phyloP scores from a whole-genome alignment of 1,140 invertebrate species.

The Triops longicaudatus region DNA sequence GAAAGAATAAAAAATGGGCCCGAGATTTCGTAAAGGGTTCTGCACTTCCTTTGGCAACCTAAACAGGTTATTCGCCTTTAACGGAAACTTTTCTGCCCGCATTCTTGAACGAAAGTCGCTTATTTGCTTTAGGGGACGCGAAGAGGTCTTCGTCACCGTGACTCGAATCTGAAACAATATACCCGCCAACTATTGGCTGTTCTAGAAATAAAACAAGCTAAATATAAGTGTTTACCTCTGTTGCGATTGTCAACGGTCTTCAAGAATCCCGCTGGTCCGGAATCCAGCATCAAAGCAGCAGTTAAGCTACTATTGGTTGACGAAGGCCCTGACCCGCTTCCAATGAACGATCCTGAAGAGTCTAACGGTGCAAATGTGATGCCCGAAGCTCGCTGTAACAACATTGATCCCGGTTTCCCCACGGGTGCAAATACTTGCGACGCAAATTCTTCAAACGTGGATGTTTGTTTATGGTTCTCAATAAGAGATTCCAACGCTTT shows the following conservation, averaged over 20 bases:
- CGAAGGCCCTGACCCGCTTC: not conserved
- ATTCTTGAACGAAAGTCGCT: slow-evolving; percentile 29
- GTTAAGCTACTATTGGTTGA: slow-evolving; percentile 1
- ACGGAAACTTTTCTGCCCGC: slow-evolving; percentile 25
- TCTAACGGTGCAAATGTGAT: not conserved
- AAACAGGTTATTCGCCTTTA: not conserved
- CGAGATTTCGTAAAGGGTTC: no score
- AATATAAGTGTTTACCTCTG: not conserved
- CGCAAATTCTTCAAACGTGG: slow-evolving; percentile 87
- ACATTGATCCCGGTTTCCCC: not conserved
- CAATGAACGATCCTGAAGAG: not conserved
- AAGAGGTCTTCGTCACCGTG: slow-evolving; percentile 21
- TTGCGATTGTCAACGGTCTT: not conserved
- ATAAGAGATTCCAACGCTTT: slow-evolving; percentile 80
- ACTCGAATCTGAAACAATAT: not conserved
- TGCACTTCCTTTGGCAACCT: not conserved
- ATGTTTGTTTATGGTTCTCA: slow-evolving; percentile 73
- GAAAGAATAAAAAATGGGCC: no score
- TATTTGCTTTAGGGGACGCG: slow-evolving; percentile 27
- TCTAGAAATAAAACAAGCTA: not conserved
- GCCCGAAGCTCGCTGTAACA: not conserved
- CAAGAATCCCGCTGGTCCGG: not conserved
- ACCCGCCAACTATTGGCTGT: not conserved
- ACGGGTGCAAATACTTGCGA: slow-evolving; percentile 53
- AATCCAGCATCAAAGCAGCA: not conserved